Base-by-base conservation (phyloP, 1,140 invertebrate species). In the Dendroctonus ponderosae region DNA sequence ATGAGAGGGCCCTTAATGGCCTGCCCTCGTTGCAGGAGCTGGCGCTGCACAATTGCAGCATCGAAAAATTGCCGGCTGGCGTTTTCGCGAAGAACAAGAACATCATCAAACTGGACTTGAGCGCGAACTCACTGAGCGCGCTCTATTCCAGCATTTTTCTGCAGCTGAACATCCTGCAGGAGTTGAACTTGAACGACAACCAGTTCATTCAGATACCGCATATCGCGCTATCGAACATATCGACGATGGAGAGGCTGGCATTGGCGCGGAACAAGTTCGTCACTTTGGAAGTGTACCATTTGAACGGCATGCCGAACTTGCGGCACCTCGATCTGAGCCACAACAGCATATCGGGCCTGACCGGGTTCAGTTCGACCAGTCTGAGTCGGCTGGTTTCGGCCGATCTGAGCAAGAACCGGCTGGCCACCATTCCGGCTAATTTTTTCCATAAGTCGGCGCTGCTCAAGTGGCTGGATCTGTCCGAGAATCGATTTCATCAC, bases 401-500 rank as follows among this genome's bases (percentile, higher is more conserved):
- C 40, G 90, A 93, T 77, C 80, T 94, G 39, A 91, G 88, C 69
- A 83, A 85, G 40, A 94, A 94, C 75, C 79, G 84, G 42, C 74
- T 94, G 59, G 83, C 86, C n/a, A 85, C 87, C n/a, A 78, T 96
- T 46, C 89, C 91, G 5, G 86, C 86, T 2, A 92, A 93, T 73
- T 92, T 95, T 76, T 89, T 96, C 70, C 82, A 86, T 57, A 83
- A 90, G 74, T 87, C 87, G 49, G 78, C 85, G 64, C 82, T 86
- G 70, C 73, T 96, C 41, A 85, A 88, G 66, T 83, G 87, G 44
- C 84, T 96, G 0, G 90, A 94, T 76, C 77, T 96, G 26, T 90
- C 92, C 0, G 83, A 83, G 57, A 96, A 96, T 81, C 84, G 85
- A 50, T 92, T 96, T 66, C 84, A 86, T 61, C 86, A 92, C 73